phyloP scores from a whole-genome alignment of 2,113 vertebrate genomes.

The Bettongia penicillata region DNA sequence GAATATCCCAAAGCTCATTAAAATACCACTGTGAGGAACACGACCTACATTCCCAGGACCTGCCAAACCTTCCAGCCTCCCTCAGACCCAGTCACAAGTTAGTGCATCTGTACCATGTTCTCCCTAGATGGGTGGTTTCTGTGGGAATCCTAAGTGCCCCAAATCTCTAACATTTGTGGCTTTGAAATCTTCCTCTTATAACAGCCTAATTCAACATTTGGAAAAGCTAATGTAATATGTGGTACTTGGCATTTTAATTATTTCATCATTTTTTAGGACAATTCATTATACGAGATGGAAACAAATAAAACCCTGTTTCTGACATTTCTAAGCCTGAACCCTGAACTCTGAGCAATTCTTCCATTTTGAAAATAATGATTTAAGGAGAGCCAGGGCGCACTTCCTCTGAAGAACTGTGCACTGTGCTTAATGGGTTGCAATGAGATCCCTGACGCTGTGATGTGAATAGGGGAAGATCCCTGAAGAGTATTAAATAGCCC shows the following conservation, averaged over 20 bases:
- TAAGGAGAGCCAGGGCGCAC: slow-evolving; percentile 68
- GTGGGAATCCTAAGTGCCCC: slow-evolving; percentile 14
- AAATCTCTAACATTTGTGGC: slow-evolving; percentile 39
- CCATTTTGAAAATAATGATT: slow-evolving; percentile 76
- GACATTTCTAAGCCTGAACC: slow-evolving; percentile 77
- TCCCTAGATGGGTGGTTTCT: slow-evolving; percentile 9
- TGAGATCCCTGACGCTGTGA: background rate
- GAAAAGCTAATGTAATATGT: slow-evolving; percentile 45
- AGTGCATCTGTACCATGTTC: background rate
- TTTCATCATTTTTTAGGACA: slow-evolving; percentile 74
- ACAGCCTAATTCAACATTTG: slow-evolving; percentile 55
- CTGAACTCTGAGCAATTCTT: slow-evolving; percentile 74
- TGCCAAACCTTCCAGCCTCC: background rate
- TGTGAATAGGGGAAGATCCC: slow-evolving; percentile 59
- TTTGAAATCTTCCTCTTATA: slow-evolving; percentile 43
- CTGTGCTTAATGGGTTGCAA: slow-evolving; percentile 57
- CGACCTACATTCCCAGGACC: background rate
- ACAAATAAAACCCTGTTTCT: slow-evolving; percentile 80
- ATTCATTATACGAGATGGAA: slow-evolving; percentile 74
- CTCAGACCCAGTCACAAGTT: background rate
- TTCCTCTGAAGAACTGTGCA: slow-evolving; percentile 28
- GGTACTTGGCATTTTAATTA: slow-evolving; percentile 70
- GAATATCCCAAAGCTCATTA: background rate
- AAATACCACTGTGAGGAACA: background rate
- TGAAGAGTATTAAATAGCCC: slow-evolving; percentile 70